These are phyloP conservation scores for Rhinopomastus cyanomelas DNA, from an alignment of 2,113 vertebrate species.

Conservation along the genomic window DNA sequence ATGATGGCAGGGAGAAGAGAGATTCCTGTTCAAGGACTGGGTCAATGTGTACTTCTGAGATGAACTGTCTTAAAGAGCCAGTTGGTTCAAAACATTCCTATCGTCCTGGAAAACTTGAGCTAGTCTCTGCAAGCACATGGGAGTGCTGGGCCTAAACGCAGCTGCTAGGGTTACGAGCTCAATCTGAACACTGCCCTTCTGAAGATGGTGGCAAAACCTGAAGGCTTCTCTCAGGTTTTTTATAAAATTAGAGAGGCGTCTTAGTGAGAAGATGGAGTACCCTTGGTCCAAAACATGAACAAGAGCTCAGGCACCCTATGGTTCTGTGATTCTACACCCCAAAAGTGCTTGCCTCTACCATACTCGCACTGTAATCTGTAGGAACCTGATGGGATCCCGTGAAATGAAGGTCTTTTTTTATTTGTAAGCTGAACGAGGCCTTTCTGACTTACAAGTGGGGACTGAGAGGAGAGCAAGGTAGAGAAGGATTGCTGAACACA, in stretches of 20 bases:
- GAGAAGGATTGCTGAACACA: not conserved
- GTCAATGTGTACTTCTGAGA: not conserved
- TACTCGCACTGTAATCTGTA: not conserved
- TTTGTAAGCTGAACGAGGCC: not conserved
- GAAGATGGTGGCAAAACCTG: not conserved
- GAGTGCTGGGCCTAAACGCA: not conserved
- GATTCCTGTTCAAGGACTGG: not conserved
- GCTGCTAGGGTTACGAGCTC: not conserved
- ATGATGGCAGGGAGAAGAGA: not conserved
- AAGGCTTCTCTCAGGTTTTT: not conserved
- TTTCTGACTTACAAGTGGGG: not conserved
- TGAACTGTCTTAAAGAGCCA: not conserved
- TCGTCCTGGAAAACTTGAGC: not conserved
- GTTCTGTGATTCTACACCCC: not conserved
- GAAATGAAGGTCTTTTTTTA: not conserved
- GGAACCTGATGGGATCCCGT: not conserved
- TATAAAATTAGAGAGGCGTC: not conserved
- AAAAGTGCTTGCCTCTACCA: not conserved
- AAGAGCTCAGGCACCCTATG: not conserved
- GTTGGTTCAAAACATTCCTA: slow-evolving; percentile 39
- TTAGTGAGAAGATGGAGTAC: not conserved
- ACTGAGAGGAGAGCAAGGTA: not conserved
- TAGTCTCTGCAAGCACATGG: not conserved
- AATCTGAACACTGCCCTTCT: not conserved
- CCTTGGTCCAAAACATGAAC: not conserved